These are phyloP conservation scores for Stenolophus ochropezus DNA, from an alignment of 2,888 invertebrate genomes.

Conservation along the genomic window DNA sequence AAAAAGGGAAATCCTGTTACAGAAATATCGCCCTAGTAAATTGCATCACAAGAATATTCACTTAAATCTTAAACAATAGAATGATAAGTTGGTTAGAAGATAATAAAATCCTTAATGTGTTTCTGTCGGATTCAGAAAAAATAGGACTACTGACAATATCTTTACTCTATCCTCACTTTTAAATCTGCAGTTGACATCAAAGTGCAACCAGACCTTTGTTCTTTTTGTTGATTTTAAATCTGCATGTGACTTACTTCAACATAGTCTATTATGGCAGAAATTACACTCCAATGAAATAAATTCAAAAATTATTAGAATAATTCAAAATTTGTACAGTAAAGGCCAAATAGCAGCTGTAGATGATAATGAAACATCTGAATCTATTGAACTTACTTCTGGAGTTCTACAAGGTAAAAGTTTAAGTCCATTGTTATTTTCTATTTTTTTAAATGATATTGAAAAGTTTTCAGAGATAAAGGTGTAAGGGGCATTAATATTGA, in stretches of 20 bases:
- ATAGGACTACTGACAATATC: too few species aligned
- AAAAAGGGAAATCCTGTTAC: too few species aligned
- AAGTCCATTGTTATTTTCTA: background rate
- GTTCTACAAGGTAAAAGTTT: background rate
- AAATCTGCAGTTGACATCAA: background rate
- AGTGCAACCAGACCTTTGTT: background rate
- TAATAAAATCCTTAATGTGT: too few species aligned
- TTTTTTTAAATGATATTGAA: constrained; percentile 5
- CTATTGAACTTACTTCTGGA: background rate
- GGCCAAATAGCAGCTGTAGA: background rate
- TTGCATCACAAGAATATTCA: too few species aligned
- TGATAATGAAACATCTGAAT: background rate
- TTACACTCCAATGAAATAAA: background rate
- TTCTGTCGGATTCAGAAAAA: too few species aligned
- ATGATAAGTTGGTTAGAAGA: too few species aligned
- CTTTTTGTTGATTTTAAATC: constrained; percentile 14
- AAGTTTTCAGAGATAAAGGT: background rate
- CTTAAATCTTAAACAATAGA: too few species aligned
- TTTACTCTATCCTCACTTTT: background rate
- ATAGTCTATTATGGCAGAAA: background rate
- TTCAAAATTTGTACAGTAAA: background rate
- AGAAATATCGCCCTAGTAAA: too few species aligned
- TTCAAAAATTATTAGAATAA: constrained; percentile 2
- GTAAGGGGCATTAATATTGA: background rate
- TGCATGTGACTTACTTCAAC: background rate